Evolutionary conservation across 2,888 invertebrate species (phyloP).

Genomic region (Sinotaia quadrata): DNA sequence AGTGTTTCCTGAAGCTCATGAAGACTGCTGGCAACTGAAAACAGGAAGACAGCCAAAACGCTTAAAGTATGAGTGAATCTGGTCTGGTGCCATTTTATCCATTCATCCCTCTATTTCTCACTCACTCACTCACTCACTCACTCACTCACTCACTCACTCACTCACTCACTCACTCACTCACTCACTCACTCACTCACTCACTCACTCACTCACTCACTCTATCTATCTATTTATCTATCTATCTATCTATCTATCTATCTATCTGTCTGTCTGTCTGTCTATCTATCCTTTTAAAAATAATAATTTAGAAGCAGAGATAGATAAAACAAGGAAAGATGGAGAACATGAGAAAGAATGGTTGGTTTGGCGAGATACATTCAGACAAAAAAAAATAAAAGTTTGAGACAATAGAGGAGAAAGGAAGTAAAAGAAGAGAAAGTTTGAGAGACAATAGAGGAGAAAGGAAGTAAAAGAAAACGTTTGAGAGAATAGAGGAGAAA

Average conservation of each 20-base stretch:
- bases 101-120: slow-evolving; percentile 9
- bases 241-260: no score
- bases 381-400: background rate
- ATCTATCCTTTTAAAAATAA: no score
- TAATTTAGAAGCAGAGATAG: background rate
- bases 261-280: no score
- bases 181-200: slow-evolving; percentile 15
- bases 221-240: no score
- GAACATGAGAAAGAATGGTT: slow-evolving; percentile 4
- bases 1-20: slow-evolving; percentile 53
- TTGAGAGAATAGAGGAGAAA: slow-evolving; percentile 2
- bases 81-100: background rate
- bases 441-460: background rate
- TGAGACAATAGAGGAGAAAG: background rate
- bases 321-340: background rate
- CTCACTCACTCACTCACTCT: slow-evolving; percentile 10
- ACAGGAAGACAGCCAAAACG: background rate
- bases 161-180: slow-evolving; percentile 8
- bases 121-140: slow-evolving; percentile 3
- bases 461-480: background rate
- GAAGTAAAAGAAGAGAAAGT: background rate
- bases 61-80: background rate
- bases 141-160: slow-evolving; percentile 3
- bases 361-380: background rate
- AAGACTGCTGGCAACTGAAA: slow-evolving; percentile 56